Base-by-base conservation (phyloP, 2,113 vertebrate genomes). In the cattle (Bos taurus) region DNA sequence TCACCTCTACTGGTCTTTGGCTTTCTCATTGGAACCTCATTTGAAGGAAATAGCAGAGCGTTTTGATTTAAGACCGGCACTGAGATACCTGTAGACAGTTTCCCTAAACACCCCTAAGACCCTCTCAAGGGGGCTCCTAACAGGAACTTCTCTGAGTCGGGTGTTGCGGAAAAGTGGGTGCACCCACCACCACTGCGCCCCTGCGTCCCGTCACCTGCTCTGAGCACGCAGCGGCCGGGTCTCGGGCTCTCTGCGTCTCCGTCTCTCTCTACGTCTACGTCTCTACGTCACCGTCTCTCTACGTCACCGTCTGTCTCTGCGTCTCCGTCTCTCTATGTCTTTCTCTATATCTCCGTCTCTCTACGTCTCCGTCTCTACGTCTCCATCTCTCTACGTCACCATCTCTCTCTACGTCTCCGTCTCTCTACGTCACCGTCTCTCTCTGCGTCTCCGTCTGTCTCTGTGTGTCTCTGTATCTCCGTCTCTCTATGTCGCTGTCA, bases 41-140 rank as follows among this genome's bases (percentile, higher is more conserved):
- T n/a, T 57, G 59, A 88, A 94, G 59, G 60, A 85, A 91, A 46
- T 54, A 81, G 62, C 59, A 67, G 87, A 95, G 95, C 91, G n/a
- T 92, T 92, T 50, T 30, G 30, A 62, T 89, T 81, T 67, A 40
- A 57, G 17, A 25, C 57, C 84, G 77, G 85, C 85, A 40, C 25
- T 1, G 2, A 81, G 78, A 64, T 6, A 15, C 40, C 21, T 81
- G 93, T n/a, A 56, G 93, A 50, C 15, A 33, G 40, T 86, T 46
- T 21, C 40, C 54, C 89, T 10, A 77, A 74, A 36, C 90, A 56
- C 2, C 64, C 21, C 30, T 16, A 30, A 80, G 43, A 21, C 33
- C 40, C 59, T 40, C 43, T 25, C 2, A 5, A 30, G 7, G 59
- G 52, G 46, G 4, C 7, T 50, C 57, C 26, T 2, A 5, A 0